These are phyloP conservation scores for Micronycteris hirsuta DNA, from an alignment of 2,113 vertebrate genomes.

Conservation along the genomic window DNA sequence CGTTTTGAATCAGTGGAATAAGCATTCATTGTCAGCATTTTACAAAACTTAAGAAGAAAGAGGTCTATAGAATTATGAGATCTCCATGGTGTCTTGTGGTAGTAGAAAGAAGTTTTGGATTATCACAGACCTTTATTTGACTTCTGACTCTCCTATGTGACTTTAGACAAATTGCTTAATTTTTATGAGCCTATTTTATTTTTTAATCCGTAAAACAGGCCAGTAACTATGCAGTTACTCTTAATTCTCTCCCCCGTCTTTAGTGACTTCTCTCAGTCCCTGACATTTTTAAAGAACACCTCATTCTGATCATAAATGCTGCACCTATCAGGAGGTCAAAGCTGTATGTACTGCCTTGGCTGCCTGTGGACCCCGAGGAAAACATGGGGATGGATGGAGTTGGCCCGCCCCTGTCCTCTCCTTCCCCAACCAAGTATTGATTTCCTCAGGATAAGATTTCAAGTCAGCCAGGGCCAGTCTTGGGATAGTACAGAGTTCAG, in stretches of 20 bases:
- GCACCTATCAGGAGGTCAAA: background rate
- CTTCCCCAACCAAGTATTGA: background rate
- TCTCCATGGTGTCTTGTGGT: background rate
- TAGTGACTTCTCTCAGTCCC: background rate
- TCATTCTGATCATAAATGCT: slow-evolving; percentile 16
- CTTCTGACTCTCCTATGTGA: background rate
- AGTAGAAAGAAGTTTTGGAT: background rate
- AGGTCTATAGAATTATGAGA: background rate
- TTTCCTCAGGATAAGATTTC: background rate
- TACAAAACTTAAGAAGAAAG: background rate
- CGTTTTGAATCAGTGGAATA: background rate
- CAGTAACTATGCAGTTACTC: background rate
- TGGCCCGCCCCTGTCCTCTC: background rate
- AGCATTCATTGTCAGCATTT: background rate
- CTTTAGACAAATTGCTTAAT: background rate
- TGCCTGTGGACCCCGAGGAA: background rate
- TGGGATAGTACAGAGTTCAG: background rate
- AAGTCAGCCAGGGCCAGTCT: background rate
- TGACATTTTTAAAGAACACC: background rate
- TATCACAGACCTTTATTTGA: slow-evolving; percentile 11
- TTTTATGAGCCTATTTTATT: background rate
- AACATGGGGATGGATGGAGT: background rate
- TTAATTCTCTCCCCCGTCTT: background rate
- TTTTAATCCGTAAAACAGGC: slow-evolving; percentile 6
- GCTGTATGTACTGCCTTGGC: background rate